These are phyloP conservation scores for Percopsis omiscomaycus DNA, from an alignment of 2,797 vertebrate genomes.

Conservation along the genomic window DNA sequence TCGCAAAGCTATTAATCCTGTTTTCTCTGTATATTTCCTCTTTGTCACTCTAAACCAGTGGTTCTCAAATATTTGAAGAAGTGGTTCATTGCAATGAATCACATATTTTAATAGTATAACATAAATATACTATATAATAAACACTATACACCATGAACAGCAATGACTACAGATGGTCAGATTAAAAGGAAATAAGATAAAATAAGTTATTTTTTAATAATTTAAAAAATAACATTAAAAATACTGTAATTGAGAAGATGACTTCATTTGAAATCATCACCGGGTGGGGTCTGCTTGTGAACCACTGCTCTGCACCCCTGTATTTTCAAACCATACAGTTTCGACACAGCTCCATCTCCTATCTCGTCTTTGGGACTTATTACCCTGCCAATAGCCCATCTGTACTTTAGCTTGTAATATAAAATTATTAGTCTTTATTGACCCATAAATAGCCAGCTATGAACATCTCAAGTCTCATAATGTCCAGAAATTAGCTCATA, in stretches of 20 bases:
- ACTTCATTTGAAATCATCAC: neutral
- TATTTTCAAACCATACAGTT: conserved; percentile 1
- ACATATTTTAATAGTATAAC: too few species aligned
- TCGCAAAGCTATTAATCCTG: neutral
- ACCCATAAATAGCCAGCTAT: conserved; percentile 34
- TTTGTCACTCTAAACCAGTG: neutral
- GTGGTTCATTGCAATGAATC: neutral
- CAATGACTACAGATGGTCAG: too few species aligned
- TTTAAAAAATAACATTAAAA: neutral
- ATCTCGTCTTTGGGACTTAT: neutral
- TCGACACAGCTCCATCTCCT: conserved; percentile 1
- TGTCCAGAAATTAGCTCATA: conserved; percentile 33
- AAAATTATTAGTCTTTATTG: conserved; percentile 27
- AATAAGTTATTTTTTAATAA: neutral
- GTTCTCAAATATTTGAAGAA: too few species aligned
- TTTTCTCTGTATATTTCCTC: neutral
- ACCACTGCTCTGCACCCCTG: neutral
- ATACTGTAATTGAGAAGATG: neutral
- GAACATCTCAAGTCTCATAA: conserved; percentile 26
- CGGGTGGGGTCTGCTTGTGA: too few species aligned
- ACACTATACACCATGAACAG: too few species aligned
- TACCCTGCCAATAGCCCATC: conserved; percentile 5
- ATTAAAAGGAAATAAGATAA: too few species aligned
- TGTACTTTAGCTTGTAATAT: conserved; percentile 25
- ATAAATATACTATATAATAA: too few species aligned